Evolutionary conservation across 2,888 invertebrate genomes (phyloP), one percentile per base, ranked within the genome.

Genomic region (Xanthia togata): DNA sequence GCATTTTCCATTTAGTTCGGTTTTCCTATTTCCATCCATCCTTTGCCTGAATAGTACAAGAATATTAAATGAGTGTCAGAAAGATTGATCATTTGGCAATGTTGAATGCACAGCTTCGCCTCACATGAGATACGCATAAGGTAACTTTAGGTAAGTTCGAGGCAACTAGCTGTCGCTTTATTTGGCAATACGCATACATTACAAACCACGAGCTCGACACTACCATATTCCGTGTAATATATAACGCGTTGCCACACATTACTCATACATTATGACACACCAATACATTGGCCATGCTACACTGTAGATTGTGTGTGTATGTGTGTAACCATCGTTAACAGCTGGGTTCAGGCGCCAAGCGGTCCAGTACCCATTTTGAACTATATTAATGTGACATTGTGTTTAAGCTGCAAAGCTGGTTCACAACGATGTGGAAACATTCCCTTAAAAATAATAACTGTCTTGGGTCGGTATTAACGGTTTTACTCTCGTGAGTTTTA

Each of bases 171-270:
- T 47, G 38, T n/a, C 62, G 26, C 47, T 47, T 63, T 70, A 55
- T 79, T 41, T 70, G 20, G 55, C 50, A 50, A 41, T 59, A 78
- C 35, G 23, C 55, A 50, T 50, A 81, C 23, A 63, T 67, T 26
- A 68, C 69, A 47, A 63, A 63, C 57, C 53, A 76, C 31, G 17
- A 23, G 2, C 72, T 68, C 59, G 20, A 65, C 62, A 44, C 57
- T 26, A 63, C 31, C 50, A 35, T 59, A 68, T 50, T 63, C 44
- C 41, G 35, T n/a, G 72, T 70, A 78, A 81, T 78, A 83, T 78
- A 70, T 69, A 65, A 78, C 69, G 31, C 35, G 62, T 57, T 41
- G 60, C 83, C 73, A 83, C 79, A 82, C 81, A 83, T 83, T 68
- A 71, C 59, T 82, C 84, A 83, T 44, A 71, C 55, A 76, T 76